These are phyloP conservation scores for Corbicula japonica DNA, from an alignment of 2,888 invertebrate species.

Conservation along the genomic window DNA sequence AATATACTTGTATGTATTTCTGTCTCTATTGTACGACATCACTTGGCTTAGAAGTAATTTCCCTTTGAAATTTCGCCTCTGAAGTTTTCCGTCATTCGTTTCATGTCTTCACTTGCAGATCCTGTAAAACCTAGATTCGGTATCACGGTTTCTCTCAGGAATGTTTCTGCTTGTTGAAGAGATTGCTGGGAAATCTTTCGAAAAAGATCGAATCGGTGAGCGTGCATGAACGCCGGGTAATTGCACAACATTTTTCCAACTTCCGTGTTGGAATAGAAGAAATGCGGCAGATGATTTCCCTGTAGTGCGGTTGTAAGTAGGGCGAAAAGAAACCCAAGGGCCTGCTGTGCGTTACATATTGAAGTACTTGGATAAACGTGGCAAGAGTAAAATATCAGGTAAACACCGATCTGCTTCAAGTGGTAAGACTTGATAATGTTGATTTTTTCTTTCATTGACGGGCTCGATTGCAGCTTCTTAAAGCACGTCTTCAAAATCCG, in stretches of 20 bases:
- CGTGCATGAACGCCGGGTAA: conserved; percentile 3
- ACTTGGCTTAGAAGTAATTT: too few species aligned
- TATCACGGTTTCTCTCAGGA: conserved; percentile 39
- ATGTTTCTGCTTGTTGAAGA: conserved; percentile 49
- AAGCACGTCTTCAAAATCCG: conserved; percentile 67
- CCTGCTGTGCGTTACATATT: conserved; percentile 26
- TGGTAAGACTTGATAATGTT: conserved; percentile 51
- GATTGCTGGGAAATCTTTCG: conserved; percentile 38
- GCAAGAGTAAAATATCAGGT: too few species aligned
- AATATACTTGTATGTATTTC: too few species aligned
- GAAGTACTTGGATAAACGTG: too few species aligned
- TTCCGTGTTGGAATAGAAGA: too few species aligned
- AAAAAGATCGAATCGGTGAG: conserved; percentile 46
- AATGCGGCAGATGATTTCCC: conserved; percentile 41
- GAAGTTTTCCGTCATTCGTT: too few species aligned
- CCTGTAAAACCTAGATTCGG: conserved; percentile 27
- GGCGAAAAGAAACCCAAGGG: conserved; percentile 23
- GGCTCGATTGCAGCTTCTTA: too few species aligned
- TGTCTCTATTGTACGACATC: too few species aligned
- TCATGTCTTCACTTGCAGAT: conserved; percentile 1
- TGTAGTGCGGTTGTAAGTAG: conserved; percentile 34
- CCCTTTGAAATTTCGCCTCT: too few species aligned
- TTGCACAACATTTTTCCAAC: conserved; percentile 39
- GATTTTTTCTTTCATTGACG: too few species aligned
- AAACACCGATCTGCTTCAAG: too few species aligned